Evolutionary conservation across 2,888 invertebrate genomes (phyloP).

Genomic region (Exocentrus adspersus): DNA sequence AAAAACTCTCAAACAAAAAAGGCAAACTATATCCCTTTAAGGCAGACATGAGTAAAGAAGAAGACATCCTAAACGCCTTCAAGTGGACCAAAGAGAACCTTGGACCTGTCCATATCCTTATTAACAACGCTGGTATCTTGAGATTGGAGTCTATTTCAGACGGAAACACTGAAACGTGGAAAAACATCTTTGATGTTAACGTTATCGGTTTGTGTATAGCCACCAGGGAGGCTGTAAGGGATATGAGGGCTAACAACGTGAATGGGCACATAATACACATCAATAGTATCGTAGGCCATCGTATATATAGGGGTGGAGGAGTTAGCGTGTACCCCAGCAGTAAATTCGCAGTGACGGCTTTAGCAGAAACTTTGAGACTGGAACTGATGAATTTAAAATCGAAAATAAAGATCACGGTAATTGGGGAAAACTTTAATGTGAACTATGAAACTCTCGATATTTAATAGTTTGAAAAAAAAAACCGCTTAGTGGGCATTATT

Average conservation of each 20-base stretch:
- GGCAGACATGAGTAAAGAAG: constrained; percentile 47
- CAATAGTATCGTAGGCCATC: constrained; percentile 40
- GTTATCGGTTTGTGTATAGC: constrained; percentile 36
- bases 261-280: constrained; percentile 27
- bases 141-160: constrained; percentile 33
- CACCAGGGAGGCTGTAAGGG: constrained; percentile 46
- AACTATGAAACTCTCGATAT: too few relatives aligned
- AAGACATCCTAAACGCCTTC: constrained; percentile 48
- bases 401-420: constrained; percentile 36
- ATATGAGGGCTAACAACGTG: constrained; percentile 44
- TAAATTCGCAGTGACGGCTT: constrained; percentile 34
- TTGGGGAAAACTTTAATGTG: too few relatives aligned
- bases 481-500: not conserved
- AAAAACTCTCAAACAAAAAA: constrained; percentile 37
- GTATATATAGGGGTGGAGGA: not conserved
- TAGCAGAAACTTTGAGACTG: constrained; percentile 34
- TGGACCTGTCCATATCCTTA: constrained; percentile 48
- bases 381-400: constrained; percentile 29
- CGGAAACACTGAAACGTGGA: constrained; percentile 43
- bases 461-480: too few relatives aligned
- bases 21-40: constrained; percentile 46
- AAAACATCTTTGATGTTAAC: constrained; percentile 32
- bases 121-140: constrained; percentile 49
- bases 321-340: constrained; percentile 27
- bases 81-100: constrained; percentile 47